Evolutionary conservation across 92 coral and sea anemone species (phyloP).

Genomic region (Chrysogorgia sp.): DNA sequence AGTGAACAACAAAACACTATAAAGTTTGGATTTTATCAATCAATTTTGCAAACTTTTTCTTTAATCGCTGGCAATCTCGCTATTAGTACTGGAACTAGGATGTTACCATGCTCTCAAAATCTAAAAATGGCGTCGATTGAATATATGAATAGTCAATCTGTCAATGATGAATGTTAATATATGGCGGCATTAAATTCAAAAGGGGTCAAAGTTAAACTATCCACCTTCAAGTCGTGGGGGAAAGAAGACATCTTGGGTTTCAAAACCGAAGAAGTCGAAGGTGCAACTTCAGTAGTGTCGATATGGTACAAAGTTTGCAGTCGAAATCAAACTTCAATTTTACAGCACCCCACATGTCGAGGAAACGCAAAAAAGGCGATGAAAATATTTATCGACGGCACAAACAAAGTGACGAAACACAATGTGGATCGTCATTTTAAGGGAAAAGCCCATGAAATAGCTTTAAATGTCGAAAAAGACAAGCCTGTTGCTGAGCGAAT

Average conservation of each 20-base stretch:
- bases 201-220: background rate
- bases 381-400: background rate
- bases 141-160: no score
- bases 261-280: background rate
- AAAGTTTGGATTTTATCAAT: no score
- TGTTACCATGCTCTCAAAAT: no score
- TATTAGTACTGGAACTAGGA: no score
- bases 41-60: no score
- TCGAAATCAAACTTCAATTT: background rate
- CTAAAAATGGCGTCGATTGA: no score
- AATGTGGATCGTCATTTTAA: background rate
- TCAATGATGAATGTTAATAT: no score
- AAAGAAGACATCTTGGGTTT: background rate
- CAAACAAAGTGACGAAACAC: slow-evolving; percentile 1
- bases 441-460: slow-evolving; percentile 5
- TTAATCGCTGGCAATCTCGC: no score
- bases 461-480: background rate
- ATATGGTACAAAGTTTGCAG: slow-evolving; percentile 1
- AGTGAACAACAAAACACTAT: no score
- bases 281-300: background rate
- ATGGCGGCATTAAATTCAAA: no score
- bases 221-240: slow-evolving; percentile 12
- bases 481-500: background rate
- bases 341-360: background rate
- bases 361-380: background rate